A percentile compares a stretch with the other conserved stretches of the same genome.
phyloP scores from a whole-genome alignment of 2,113 vertebrate species.

The Paradoxurus hermaphroditus region DNA sequence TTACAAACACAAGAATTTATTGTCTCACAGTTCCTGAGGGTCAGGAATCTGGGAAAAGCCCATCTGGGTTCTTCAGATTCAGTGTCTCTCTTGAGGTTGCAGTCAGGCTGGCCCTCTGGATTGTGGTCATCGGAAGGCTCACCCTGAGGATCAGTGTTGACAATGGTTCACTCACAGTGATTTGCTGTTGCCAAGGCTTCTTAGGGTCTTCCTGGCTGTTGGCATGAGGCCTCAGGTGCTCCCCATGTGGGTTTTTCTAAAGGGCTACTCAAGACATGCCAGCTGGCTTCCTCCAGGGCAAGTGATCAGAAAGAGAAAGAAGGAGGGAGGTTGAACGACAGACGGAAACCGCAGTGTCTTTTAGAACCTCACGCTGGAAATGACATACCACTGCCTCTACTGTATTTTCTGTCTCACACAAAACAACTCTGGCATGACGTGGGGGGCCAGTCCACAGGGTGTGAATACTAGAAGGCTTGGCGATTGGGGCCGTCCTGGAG shows the following conservation, averaged over 20 bases:
- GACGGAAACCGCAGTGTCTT: neutral
- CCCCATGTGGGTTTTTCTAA: neutral
- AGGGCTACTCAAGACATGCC: neutral
- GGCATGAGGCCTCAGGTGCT: neutral
- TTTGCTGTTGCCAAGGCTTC: neutral
- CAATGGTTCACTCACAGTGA: neutral
- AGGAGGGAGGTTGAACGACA: neutral
- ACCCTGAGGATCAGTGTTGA: neutral
- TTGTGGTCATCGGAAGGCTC: neutral
- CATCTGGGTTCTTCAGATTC: neutral
- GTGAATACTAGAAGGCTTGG: neutral
- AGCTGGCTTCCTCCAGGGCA: neutral
- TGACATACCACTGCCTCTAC: neutral
- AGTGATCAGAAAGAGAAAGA: neutral
- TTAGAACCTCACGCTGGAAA: neutral
- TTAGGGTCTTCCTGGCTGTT: neutral
- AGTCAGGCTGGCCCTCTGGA: neutral
- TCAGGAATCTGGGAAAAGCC: neutral
- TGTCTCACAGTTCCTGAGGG: neutral
- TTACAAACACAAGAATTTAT: neutral
- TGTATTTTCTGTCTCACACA: neutral
- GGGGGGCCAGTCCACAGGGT: neutral
- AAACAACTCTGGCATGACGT: neutral
- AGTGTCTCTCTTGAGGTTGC: neutral
- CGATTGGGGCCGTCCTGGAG: neutral